These are phyloP conservation scores for Drosophila melanosoma DNA, from an alignment of 2,888 invertebrate genomes.

Conservation along the genomic window DNA sequence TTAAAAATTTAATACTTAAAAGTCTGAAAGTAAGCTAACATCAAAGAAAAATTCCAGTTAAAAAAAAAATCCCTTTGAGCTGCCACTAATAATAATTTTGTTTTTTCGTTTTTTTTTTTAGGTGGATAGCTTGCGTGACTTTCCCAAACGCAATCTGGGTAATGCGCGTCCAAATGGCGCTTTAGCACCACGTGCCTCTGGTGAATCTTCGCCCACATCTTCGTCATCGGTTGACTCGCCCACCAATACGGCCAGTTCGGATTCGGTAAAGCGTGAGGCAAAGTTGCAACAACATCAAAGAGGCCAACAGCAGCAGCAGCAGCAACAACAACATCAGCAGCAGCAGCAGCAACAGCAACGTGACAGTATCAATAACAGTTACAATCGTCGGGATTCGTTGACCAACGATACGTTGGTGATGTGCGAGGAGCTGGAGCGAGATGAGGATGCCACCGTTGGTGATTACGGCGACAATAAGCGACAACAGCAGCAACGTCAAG, in stretches of 20 bases:
- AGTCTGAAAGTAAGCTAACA: no score
- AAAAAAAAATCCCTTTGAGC: neutral
- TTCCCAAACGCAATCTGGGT: conserved; percentile 77
- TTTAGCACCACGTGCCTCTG: conserved; percentile 85
- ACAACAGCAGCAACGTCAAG: conserved; percentile 67
- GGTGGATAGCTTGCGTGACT: conserved; percentile 85
- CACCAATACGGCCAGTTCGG: conserved; percentile 81
- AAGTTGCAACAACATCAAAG: conserved; percentile 50
- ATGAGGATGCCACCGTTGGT: conserved; percentile 72
- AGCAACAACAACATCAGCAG: conserved; percentile 46
- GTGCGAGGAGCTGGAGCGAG: conserved; percentile 83
- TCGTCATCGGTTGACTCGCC: conserved; percentile 85
- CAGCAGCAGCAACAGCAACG: conserved; percentile 74
- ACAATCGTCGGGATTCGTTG: conserved; percentile 83
- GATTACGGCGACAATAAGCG: conserved; percentile 65
- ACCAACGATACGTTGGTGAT: conserved; percentile 82
- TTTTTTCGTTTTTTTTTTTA: conserved; percentile 28
- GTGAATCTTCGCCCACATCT: conserved; percentile 85
- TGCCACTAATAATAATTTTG: neutral
- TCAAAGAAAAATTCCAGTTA: neutral
- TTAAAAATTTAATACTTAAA: no score
- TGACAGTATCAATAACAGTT: conserved; percentile 83
- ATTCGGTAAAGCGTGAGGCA: conserved; percentile 80
- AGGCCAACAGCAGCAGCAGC: conserved; percentile 58
- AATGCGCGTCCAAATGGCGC: conserved; percentile 83